These are phyloP conservation scores for Anthophora plumipes DNA, from an alignment of 2,888 invertebrate genomes.

Conservation along the genomic window DNA sequence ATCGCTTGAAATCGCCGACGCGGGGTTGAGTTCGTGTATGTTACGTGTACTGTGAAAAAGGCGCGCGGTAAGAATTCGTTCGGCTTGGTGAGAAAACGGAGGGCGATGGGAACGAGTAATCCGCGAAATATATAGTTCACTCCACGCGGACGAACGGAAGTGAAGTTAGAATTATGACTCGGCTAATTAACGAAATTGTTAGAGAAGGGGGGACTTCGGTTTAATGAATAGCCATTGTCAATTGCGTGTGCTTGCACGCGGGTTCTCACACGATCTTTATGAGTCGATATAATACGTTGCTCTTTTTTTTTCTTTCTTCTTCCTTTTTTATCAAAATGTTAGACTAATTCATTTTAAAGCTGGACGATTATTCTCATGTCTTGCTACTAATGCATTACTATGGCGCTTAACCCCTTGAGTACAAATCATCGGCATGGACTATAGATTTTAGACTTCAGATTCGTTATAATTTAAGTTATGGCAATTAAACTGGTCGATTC, in stretches of 20 bases:
- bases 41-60: not conserved
- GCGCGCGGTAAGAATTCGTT: not conserved
- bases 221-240: conserved; percentile 49
- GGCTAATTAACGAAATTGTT: conserved; percentile 62
- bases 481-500: too few species aligned
- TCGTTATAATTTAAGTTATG: too few species aligned
- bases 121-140: conserved; percentile 7
- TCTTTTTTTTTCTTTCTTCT: not conserved
- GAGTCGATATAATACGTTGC: not conserved
- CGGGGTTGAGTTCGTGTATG: not conserved
- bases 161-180: conserved; percentile 35
- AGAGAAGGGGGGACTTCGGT: conserved; percentile 28
- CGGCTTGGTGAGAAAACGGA: not conserved
- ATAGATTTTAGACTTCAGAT: too few species aligned
- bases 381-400: too few species aligned
- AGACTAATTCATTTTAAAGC: not conserved
- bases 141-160: conserved; percentile 28
- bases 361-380: too few species aligned
- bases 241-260: conserved; percentile 36
- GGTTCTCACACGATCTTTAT: conserved; percentile 50
- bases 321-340: too few species aligned
- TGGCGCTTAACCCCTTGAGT: too few species aligned
- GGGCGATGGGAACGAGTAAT: conserved; percentile 31
- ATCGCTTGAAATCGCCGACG: not conserved
- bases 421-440: too few species aligned